phyloP scores from a whole-genome alignment of 2,113 vertebrate species.

The Engystomops pustulosus region DNA sequence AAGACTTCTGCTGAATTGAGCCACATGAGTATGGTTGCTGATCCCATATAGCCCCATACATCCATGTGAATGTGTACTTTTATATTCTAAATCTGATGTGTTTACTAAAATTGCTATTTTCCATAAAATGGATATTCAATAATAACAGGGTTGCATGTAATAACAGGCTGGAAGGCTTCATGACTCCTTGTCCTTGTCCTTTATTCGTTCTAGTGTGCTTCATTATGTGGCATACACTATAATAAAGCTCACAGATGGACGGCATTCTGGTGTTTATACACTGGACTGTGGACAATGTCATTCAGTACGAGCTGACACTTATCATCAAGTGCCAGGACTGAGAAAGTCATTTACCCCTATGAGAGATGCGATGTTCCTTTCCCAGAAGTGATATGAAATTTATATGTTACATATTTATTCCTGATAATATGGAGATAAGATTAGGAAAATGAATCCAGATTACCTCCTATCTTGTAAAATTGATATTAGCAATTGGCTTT shows the following conservation, averaged over 20 bases:
- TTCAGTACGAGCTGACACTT: background rate
- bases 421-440: background rate
- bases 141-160: background rate
- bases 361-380: background rate
- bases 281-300: conserved; percentile 12
- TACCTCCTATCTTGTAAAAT: too few relatives aligned
- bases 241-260: background rate
- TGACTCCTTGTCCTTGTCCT: background rate
- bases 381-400: background rate
- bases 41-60: too few relatives aligned
- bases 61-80: too few relatives aligned
- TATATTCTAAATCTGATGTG: too few relatives aligned
- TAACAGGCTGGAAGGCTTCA: background rate
- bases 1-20: too few relatives aligned
- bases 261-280: conserved; percentile 1
- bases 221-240: background rate
- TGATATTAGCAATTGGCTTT: too few relatives aligned
- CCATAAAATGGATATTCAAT: too few relatives aligned
- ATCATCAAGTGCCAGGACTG: background rate
- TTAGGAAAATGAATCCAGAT: background rate
- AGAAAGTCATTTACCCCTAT: conserved; percentile 15
- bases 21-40: too few relatives aligned
- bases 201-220: background rate
- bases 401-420: background rate
- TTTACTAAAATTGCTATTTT: too few relatives aligned